phyloP scores from a whole-genome alignment of 2,888 invertebrate genomes.

The Aphrophora alni region DNA sequence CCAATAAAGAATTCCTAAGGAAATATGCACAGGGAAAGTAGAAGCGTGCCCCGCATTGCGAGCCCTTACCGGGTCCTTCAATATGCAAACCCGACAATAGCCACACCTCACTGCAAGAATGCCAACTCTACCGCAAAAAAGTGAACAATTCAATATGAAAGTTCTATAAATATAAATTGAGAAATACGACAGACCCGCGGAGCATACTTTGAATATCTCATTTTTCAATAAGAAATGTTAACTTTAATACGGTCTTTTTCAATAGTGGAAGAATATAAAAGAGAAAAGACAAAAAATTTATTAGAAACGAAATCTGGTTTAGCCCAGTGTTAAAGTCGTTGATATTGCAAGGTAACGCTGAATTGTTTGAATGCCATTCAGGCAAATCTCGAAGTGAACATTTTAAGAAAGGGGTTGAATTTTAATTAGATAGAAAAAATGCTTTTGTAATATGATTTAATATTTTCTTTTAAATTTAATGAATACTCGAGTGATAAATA shows the following conservation, averaged over 20 bases:
- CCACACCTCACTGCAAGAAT: background rate
- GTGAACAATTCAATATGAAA: background rate
- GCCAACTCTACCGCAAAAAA: background rate
- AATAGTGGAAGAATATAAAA: background rate
- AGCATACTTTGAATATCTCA: background rate
- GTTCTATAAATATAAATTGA: constrained; percentile 4
- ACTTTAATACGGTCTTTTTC: background rate
- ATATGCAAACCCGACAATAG: background rate
- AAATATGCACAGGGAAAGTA: background rate
- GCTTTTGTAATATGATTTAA: background rate
- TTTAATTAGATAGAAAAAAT: background rate
- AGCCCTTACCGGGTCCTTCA: background rate
- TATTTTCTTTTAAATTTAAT: too few species aligned
- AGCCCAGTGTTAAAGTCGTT: background rate
- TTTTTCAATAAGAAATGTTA: background rate
- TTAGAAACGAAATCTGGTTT: background rate
- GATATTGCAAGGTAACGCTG: background rate
- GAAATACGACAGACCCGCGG: background rate
- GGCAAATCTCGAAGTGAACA: background rate
- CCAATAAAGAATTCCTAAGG: background rate
- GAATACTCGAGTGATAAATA: too few species aligned
- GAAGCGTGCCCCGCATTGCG: background rate
- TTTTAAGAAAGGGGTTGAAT: background rate
- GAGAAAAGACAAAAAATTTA: background rate
- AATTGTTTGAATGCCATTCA: background rate